Conservation (phyloP, 1,140 invertebrate genomes). For the fruit fly (Drosophila melanogaster) region Release_6_plus_ISO1_MT NT_033777.3:8877501-8878000, state of each 20-base stretch:
- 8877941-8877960: slow-evolving; percentile 45
- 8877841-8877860: slow-evolving; percentile 57
- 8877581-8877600: slow-evolving; percentile 14
- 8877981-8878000: slow-evolving; percentile 9
- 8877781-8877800: slow-evolving; percentile 73
- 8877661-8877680: slow-evolving; percentile 31
- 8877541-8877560: slow-evolving; percentile 69
- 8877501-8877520: slow-evolving; percentile 25
- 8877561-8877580: slow-evolving; percentile 36
- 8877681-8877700: slow-evolving; percentile 66
- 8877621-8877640: slow-evolving; percentile 69
- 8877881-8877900: slow-evolving; percentile 60
- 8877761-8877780: slow-evolving; percentile 69
- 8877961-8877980: slow-evolving; percentile 31
- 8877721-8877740: slow-evolving; percentile 41
- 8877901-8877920: slow-evolving; percentile 71
- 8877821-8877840: slow-evolving; percentile 15
- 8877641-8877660: slow-evolving; percentile 44
- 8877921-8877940: slow-evolving; percentile 75
- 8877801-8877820: slow-evolving; percentile 5
- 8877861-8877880: slow-evolving; percentile 74
- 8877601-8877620: slow-evolving; percentile 24
- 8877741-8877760: slow-evolving; percentile 61
- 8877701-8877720: slow-evolving; percentile 30
- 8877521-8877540: slow-evolving; percentile 65